A percentile compares a stretch with the other conserved stretches of the same genome.
phyloP scores from a whole-genome alignment of 2,888 invertebrate species.

The Orthosia gracilis region DNA sequence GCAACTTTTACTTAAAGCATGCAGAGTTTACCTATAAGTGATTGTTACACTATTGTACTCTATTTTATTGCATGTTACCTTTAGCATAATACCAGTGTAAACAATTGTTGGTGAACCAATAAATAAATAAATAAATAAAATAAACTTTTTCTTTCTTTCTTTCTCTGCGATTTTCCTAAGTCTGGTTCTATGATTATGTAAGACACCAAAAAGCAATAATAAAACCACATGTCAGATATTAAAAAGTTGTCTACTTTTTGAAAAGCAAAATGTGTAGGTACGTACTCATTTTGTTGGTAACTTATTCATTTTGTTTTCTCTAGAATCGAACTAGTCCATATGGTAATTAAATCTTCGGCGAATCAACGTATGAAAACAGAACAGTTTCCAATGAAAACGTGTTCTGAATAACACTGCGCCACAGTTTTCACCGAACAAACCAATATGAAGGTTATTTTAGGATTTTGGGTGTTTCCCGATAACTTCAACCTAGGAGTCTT shows the following conservation, averaged over 20 bases:
- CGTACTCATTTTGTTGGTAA: neutral
- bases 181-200: no score
- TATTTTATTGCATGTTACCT: no score
- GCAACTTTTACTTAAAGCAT: no score
- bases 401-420: neutral
- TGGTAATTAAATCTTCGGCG: conserved; percentile 1
- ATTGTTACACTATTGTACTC: no score
- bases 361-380: neutral
- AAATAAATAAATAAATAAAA: no score
- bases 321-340: neutral
- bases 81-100: no score
- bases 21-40: no score
- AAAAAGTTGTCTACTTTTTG: neutral
- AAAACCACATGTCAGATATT: no score
- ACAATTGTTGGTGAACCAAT: no score
- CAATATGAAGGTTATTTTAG: neutral
- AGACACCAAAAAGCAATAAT: no score
- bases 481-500: no score
- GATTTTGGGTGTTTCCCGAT: no score
- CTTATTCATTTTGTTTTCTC: neutral
- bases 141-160: neutral
- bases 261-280: neutral
- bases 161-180: neutral
- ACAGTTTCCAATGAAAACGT: neutral
- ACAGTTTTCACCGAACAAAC: neutral